Evolutionary conservation across 37 sponge, comb jelly and placozoan genomes (phyloP), one percentile per base, ranked within the genome.

Genomic region (Eunapius fragilis): DNA sequence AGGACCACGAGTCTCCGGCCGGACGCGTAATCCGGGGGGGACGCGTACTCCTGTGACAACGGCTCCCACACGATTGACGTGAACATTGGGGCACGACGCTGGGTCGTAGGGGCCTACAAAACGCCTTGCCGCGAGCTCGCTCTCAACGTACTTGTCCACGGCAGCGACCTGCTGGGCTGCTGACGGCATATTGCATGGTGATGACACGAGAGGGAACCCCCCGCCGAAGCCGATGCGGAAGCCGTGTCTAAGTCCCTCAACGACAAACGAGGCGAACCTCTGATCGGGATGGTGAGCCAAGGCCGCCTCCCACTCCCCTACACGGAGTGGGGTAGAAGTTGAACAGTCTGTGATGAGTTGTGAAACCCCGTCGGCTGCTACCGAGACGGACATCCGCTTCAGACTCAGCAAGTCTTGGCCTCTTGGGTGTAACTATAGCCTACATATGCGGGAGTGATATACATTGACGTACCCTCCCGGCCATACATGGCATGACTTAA

Each of bases 1-100:
- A 19, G 7, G 26, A 77, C 37, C 11, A 85, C 7, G 26, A 78
- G 78, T 31, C 80, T 41, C 81, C 30, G 12, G 13, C 86, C 86
- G 0, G 86, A 68, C 11, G 27, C 10, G 76, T 36, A 31, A 23
- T 26, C 38, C 79, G 80, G 80, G 10, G 86, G 86, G 67, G n/a
- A n/a, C n/a, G n/a, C n/a, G n/a, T n/a, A n/a, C n/a, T n/a, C n/a
- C n/a, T n/a, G n/a, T n/a, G n/a, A n/a, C n/a, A n/a, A 85, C 35
- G 27, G 37, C 86, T 22, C 86, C 86, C 23, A 85, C 13, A 10
- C 82, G 84, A 80, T 80, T 83, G 23, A 80, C 25, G 37, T 83
- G 84, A 25, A 72, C 58, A 58, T 58, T 58, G 58, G 58, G 58
- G 22, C 58, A 58, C 58, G 58, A 58, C 58, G 58, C 58, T 58